Percentiles rank a stretch among this genome's conserved stretches.
phyloP scores from a whole-genome alignment of 1,140 invertebrate genomes.

The Papilio helenus region DNA sequence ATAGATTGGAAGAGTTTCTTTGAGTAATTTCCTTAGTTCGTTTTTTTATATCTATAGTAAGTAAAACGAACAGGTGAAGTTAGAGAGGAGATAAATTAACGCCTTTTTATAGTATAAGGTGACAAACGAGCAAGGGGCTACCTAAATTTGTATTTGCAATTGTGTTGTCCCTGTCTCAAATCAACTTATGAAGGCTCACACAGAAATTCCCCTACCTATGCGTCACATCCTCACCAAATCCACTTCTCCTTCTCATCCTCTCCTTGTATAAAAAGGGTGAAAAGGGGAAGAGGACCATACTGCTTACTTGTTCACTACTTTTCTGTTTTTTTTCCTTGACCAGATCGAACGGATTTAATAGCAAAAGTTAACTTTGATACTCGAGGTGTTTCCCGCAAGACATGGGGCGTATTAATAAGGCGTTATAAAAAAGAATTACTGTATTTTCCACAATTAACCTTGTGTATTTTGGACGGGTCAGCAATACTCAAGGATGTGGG shows the following conservation, averaged over 20 bases:
- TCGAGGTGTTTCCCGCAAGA: background rate
- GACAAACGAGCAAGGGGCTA: too few relatives aligned
- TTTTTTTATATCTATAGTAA: background rate
- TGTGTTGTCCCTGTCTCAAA: too few relatives aligned
- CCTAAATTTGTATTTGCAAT: too few relatives aligned
- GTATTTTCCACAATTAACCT: constrained; percentile 44
- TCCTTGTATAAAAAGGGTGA: too few relatives aligned
- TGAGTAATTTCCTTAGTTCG: background rate
- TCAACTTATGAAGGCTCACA: too few relatives aligned
- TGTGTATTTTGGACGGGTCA: constrained; percentile 68
- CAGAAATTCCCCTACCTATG: too few relatives aligned
- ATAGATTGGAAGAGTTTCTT: background rate
- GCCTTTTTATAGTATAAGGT: background rate
- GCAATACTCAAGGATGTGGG: constrained; percentile 66
- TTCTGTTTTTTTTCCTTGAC: background rate
- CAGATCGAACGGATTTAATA: background rate
- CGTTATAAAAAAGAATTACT: constrained; percentile 37
- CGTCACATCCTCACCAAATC: too few relatives aligned
- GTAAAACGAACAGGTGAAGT: background rate
- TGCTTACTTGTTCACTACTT: too few relatives aligned
- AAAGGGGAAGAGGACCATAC: too few relatives aligned
- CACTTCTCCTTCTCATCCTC: too few relatives aligned
- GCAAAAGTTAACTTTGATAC: background rate
- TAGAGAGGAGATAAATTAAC: background rate
- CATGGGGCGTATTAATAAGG: background rate